phyloP scores from a whole-genome alignment of 2,797 vertebrate species.

The Eremophila alpestris region DNA sequence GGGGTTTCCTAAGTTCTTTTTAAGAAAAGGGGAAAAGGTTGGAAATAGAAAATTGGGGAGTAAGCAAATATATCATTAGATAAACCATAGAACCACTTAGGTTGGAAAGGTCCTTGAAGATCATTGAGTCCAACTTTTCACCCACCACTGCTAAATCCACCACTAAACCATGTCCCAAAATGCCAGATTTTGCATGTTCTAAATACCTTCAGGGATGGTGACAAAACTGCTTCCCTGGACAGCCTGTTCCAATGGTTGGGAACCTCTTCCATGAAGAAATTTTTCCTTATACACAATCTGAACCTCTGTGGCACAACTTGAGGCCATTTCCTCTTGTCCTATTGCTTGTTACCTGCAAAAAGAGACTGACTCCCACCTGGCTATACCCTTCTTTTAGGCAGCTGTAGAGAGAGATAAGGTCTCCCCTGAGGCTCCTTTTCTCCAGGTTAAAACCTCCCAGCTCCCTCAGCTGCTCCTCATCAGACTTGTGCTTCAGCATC shows the following conservation, averaged over 20 bases:
- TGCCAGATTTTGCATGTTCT: neutral
- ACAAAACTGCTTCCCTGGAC: neutral
- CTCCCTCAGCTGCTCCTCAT: neutral
- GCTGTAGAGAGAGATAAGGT: neutral
- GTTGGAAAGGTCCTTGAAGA: neutral
- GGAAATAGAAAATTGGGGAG: neutral
- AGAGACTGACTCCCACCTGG: rapidly evolving
- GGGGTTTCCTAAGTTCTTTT: neutral
- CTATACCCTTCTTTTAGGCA: neutral
- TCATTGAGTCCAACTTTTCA: neutral
- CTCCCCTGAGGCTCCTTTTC: neutral
- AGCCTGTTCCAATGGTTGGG: neutral
- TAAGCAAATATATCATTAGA: neutral
- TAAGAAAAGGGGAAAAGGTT: neutral
- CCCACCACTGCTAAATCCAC: neutral
- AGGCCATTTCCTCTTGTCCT: neutral
- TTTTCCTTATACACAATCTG: neutral
- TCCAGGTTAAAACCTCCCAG: neutral
- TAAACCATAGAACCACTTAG: neutral
- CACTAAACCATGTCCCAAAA: neutral
- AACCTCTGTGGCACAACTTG: neutral
- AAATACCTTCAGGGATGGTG: neutral
- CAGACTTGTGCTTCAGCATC: neutral
- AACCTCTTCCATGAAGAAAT: neutral
- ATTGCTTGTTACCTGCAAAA: neutral